Conservation (phyloP, 2,113 vertebrate species). For the Hiodon tergisus region DNA sequence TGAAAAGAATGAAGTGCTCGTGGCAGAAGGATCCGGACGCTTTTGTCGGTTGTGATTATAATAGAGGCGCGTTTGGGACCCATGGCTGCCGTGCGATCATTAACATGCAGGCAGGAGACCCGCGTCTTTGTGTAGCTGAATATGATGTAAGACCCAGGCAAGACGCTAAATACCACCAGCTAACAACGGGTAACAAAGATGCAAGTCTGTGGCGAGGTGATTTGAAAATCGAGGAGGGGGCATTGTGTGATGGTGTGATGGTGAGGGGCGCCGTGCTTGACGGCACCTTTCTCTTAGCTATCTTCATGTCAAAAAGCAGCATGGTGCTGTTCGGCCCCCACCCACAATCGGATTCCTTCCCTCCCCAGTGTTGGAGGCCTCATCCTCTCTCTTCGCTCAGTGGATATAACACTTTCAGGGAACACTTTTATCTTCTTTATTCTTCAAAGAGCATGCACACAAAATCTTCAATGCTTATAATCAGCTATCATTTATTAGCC, state of each 20-base stretch:
- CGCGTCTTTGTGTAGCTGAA: slow-evolving; percentile 37
- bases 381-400: background rate
- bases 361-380: background rate
- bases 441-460: slow-evolving; percentile 56
- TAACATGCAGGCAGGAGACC: slow-evolving; percentile 48
- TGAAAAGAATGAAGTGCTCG: slow-evolving; percentile 30
- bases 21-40: slow-evolving; percentile 26
- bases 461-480: slow-evolving; percentile 45
- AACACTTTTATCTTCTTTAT: slow-evolving; percentile 51
- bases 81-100: slow-evolving; percentile 48
- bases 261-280: too few species aligned
- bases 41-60: slow-evolving; percentile 34
- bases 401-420: background rate
- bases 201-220: slow-evolving; percentile 51
- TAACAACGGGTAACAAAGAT: slow-evolving; percentile 56
- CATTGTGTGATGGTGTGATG: slow-evolving; percentile 5
- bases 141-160: slow-evolving; percentile 64
- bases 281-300: background rate
- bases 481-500: slow-evolving; percentile 7
- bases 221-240: slow-evolving; percentile 33
- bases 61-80: slow-evolving; percentile 25
- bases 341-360: background rate
- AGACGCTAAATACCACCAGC: slow-evolving; percentile 51
- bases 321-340: background rate
- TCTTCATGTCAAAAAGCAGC: too few species aligned